Conservation (phyloP, 2,113 vertebrate species). For the Tachysurus fulvidraco region DNA sequence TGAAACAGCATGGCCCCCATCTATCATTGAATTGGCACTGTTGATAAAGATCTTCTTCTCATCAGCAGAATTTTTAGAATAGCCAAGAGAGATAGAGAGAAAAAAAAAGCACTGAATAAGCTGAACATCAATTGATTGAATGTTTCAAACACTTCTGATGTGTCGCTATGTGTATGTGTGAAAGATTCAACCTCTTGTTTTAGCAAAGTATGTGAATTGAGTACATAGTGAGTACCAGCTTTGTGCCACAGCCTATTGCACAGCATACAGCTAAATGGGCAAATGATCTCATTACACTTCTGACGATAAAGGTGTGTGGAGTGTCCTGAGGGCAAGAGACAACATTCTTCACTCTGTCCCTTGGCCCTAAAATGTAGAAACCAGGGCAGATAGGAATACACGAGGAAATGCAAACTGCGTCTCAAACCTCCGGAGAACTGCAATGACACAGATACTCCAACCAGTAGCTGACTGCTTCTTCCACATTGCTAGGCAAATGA, state of each 20-base stretch:
- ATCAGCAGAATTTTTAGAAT: constrained; percentile 26
- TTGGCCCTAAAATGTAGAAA: constrained; percentile 44
- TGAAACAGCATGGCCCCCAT: background rate
- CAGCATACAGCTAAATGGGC: background rate
- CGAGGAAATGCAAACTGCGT: background rate
- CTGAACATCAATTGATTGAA: background rate
- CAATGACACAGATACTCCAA: constrained; percentile 37
- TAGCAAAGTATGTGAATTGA: background rate
- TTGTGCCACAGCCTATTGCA: background rate
- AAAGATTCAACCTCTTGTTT: background rate
- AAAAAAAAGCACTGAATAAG: background rate
- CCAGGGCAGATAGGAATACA: constrained; percentile 55
- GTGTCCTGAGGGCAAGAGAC: background rate
- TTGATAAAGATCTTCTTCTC: constrained; percentile 28
- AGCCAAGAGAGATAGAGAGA: background rate
- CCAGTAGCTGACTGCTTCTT: background rate
- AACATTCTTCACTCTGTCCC: constrained; percentile 10
- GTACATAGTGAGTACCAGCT: background rate
- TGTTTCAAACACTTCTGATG: background rate
- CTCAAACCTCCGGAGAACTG: constrained; percentile 26
- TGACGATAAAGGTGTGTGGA: background rate
- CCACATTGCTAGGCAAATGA: constrained; percentile 1
- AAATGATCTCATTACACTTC: background rate
- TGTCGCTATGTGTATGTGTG: background rate
- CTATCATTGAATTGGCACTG: background rate